phyloP scores from a whole-genome alignment of 2,797 vertebrate species.

The Xenops minutus region DNA sequence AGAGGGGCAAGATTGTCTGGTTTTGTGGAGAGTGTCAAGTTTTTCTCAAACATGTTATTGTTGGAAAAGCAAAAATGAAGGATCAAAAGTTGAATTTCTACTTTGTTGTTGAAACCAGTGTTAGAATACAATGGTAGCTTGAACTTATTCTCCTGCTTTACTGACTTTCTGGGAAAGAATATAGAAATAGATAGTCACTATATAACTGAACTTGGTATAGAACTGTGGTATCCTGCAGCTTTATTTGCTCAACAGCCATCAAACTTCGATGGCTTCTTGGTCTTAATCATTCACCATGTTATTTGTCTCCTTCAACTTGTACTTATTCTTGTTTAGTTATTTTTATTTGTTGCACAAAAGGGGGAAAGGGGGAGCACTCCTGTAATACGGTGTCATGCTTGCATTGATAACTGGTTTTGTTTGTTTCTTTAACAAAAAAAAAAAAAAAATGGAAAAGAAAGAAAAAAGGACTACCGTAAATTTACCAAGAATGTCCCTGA shows the following conservation, averaged over 20 bases:
- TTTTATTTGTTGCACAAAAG: constrained; percentile 63
- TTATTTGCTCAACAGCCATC: constrained; percentile 71
- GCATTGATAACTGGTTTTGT: constrained; percentile 63
- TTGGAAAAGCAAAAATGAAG: constrained; percentile 35
- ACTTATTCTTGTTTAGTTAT: constrained; percentile 49
- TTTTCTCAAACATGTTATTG: background rate
- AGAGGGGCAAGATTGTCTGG: background rate
- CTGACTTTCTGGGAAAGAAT: constrained; percentile 21
- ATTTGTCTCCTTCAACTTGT: constrained; percentile 47
- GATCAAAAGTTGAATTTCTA: constrained; percentile 60
- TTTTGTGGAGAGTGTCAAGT: background rate
- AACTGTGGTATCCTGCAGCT: constrained; percentile 62
- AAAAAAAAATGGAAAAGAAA: background rate
- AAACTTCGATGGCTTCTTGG: constrained; percentile 38
- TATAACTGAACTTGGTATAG: constrained; percentile 63
- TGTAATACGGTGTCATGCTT: constrained; percentile 66
- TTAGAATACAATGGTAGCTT: constrained; percentile 46
- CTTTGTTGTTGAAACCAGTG: constrained; percentile 33
- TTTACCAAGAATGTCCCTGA: constrained; percentile 72
- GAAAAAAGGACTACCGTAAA: constrained; percentile 69
- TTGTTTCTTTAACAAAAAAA: background rate
- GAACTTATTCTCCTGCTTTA: constrained; percentile 46
- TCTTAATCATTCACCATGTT: constrained; percentile 63
- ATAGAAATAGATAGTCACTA: constrained; percentile 60
- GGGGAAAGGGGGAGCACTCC: constrained; percentile 43